Conservation (phyloP, 2,888 invertebrate genomes). For the Cactoblastis cactorum region DNA sequence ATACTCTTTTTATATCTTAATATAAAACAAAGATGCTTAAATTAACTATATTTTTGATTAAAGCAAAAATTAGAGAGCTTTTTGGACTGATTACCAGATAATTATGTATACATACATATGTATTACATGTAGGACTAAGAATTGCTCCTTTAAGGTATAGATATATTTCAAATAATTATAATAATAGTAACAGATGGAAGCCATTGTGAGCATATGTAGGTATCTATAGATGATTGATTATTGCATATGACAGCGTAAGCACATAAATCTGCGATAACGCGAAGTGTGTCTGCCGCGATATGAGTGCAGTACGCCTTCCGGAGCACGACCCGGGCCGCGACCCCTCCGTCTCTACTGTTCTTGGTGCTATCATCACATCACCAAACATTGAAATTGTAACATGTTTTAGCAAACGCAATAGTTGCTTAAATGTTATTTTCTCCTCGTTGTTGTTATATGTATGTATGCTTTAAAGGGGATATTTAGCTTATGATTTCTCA, state of each 20-base stretch:
- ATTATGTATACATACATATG: too few relatives aligned
- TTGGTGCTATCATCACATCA: constrained; percentile 37
- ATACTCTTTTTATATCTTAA: too few relatives aligned
- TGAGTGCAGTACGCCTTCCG: constrained; percentile 71
- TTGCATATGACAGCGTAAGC: constrained; percentile 44
- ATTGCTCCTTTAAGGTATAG: too few relatives aligned
- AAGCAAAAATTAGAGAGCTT: too few relatives aligned
- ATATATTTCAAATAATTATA: not conserved
- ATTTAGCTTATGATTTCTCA: too few relatives aligned
- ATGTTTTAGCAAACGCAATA: not conserved
- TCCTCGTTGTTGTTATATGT: too few relatives aligned
- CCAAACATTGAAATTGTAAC: constrained; percentile 30
- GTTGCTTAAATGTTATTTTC: too few relatives aligned
- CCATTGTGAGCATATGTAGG: constrained; percentile 7
- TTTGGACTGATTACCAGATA: too few relatives aligned
- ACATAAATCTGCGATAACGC: constrained; percentile 69
- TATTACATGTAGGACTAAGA: too few relatives aligned
- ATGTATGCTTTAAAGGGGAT: too few relatives aligned
- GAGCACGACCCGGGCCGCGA: constrained; percentile 55
- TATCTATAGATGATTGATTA: constrained; percentile 53
- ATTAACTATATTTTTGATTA: too few relatives aligned
- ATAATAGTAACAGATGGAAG: not conserved
- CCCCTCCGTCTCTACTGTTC: constrained; percentile 37
- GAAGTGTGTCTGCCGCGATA: constrained; percentile 67
- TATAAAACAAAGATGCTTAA: too few relatives aligned